A percentile compares a stretch with the other conserved stretches of the same genome.
phyloP scores from a whole-genome alignment of 2,888 invertebrate species.

The Nemapogon koenigi region DNA sequence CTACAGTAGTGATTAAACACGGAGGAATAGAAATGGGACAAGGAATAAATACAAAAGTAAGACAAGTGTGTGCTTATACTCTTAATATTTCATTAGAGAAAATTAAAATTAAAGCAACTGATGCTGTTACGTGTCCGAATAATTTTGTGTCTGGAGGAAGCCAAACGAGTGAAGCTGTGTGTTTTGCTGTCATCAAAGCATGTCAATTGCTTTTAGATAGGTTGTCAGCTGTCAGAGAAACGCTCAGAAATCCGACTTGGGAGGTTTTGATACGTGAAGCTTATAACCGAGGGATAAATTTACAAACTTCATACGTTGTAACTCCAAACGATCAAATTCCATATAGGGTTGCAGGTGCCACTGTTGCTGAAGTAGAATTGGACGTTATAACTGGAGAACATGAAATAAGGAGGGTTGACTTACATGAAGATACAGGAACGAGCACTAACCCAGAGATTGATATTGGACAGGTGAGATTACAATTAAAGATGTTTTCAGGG shows the following conservation, averaged over 20 bases:
- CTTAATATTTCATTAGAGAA: conserved; percentile 70
- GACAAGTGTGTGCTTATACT: conserved; percentile 71
- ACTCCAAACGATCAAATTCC: conserved; percentile 21
- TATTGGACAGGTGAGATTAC: conserved; percentile 50
- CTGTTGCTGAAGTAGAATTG: conserved; percentile 67
- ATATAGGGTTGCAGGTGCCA: conserved; percentile 57
- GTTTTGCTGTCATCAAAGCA: conserved; percentile 43
- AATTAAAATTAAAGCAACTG: conserved; percentile 70
- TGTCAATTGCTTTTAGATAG: conserved; percentile 39
- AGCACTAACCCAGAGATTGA: conserved; percentile 65
- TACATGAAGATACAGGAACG: conserved; percentile 64
- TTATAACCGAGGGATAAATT: conserved; percentile 21
- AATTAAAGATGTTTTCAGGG: neutral
- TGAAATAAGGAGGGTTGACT: conserved; percentile 54
- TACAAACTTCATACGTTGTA: conserved; percentile 24
- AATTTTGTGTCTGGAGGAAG: conserved; percentile 70
- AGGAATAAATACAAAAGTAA: conserved; percentile 76
- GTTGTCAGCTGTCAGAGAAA: conserved; percentile 30
- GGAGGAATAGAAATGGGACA: conserved; percentile 83
- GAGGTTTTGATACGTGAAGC: conserved; percentile 22
- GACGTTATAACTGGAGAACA: conserved; percentile 70
- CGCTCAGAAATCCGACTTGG: conserved; percentile 34
- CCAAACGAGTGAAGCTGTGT: conserved; percentile 25
- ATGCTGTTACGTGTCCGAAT: conserved; percentile 69
- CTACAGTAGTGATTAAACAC: conserved; percentile 73